Base-by-base conservation (phyloP, 2,113 vertebrate genomes). In the Hypocryptadius cinnamomeus region DNA sequence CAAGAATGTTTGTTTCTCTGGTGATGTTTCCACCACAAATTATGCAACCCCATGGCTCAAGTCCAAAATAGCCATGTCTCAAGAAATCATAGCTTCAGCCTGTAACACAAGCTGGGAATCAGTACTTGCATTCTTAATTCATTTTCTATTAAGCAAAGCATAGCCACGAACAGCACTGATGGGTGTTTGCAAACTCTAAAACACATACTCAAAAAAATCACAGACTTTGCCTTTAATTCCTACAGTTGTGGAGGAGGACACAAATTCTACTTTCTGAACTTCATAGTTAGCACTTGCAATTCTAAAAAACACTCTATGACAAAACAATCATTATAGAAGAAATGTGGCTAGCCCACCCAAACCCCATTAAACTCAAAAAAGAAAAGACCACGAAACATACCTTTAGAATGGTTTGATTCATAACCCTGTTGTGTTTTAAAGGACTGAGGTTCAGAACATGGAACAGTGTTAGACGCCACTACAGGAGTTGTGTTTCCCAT, bases 351-450 rank as follows among this genome's bases (percentile, higher is more conserved):
- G 60, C 18, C 56, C 33, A 23, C 1, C 8, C 14, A 68, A 59
- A 69, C 27, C 2, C 8, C 11, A 60, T 5, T 30, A 79, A 89
- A 59, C 4, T 8, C 30, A 40, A 15, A 53, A 85, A 59, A 1
- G 1, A 57, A n/a, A 53, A 76, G 42, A 71, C 11, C 6, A 16
- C 0, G 4, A 33, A 30, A 88, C 92, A 3, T 97, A 98, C 98
- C 98, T 97, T 97, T 97, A 81, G 94, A 53, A 76, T 24, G 11
- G 70, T 94, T 96, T 56, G 76, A 64, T 82, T 98, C 97, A 91
- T 84, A 97, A 50, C 89, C 89, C 54, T 90, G 95, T 3, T 96
- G 96, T 4, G 50, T 63, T 96, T 85, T 95, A 69, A 90, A 93
- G 35, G 77, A 53, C 30, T 86, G 96, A 73, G 73, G 83, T 92